Evolutionary conservation across 2,797 vertebrate species (phyloP).

Genomic region (Protosalanx chinensis): DNA sequence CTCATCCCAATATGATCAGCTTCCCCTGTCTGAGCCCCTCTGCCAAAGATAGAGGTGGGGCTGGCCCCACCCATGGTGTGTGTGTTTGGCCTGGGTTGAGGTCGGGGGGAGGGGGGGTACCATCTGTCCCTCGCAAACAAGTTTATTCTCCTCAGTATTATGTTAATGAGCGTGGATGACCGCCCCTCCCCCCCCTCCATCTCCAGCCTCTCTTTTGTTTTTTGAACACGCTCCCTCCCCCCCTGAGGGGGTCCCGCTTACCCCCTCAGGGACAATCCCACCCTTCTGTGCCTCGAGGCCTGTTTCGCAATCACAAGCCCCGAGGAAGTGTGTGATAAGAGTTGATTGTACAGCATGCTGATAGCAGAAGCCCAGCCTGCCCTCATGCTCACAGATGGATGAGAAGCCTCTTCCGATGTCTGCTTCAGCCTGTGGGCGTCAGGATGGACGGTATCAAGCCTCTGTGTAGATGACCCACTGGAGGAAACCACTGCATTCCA

Average conservation of each 20-base stretch:
- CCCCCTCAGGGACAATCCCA: not conserved
- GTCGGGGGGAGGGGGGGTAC: slow-evolving; percentile 17
- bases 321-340: not conserved
- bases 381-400: no score
- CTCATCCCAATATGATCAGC: slow-evolving; percentile 3
- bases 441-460: slow-evolving; percentile 27
- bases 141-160: slow-evolving; percentile 33
- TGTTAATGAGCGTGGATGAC: slow-evolving; percentile 26
- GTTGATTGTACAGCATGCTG: no score
- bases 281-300: not conserved
- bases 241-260: slow-evolving; percentile 2
- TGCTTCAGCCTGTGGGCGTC: no score
- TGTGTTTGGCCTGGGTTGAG: slow-evolving; percentile 14
- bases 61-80: slow-evolving; percentile 13
- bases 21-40: slow-evolving; percentile 15
- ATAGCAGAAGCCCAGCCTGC: no score
- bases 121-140: slow-evolving; percentile 45
- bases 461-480: not conserved
- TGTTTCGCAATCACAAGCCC: not conserved
- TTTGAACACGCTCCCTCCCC: not conserved
- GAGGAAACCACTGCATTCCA: not conserved
- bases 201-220: slow-evolving; percentile 16
- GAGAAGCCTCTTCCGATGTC: no score
- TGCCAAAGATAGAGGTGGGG: slow-evolving; percentile 29
- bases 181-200: not conserved